A percentile compares a stretch with the other conserved stretches of the same genome.
These are phyloP conservation scores for Procambarus virginalis DNA, from an alignment of 1,140 invertebrate genomes.

Conservation along the genomic window DNA sequence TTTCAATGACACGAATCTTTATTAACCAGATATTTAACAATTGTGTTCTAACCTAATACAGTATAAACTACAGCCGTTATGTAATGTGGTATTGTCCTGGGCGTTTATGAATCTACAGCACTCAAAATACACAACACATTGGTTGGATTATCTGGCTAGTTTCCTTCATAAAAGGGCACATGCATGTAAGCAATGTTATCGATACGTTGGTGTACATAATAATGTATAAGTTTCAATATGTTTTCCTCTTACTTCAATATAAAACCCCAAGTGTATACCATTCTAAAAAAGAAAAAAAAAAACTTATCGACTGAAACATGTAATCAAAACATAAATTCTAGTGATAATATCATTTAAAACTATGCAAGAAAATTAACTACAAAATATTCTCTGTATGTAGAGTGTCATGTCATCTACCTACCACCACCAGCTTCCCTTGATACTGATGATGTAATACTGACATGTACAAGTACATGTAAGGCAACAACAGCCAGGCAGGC, in stretches of 20 bases:
- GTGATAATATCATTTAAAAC: not conserved
- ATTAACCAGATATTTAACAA: not conserved
- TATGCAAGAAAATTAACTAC: not conserved
- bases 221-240: not conserved
- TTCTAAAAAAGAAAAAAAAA: not conserved
- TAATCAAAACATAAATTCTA: not conserved
- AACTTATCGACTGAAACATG: not conserved
- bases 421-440: conserved; percentile 38
- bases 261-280: not conserved
- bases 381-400: not conserved
- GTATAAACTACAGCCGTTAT: not conserved
- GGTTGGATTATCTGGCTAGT: not conserved
- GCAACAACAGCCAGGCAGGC: conserved; percentile 12
- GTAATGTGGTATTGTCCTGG: not conserved
- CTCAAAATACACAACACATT: not conserved
- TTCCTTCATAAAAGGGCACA: not conserved
- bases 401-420: conserved; percentile 11
- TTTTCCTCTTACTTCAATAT: not conserved
- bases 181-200: not conserved
- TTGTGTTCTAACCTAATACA: not conserved
- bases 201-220: not conserved
- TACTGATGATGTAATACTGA: conserved; percentile 60
- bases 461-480: conserved; percentile 34
- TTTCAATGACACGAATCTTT: not conserved
- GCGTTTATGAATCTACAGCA: not conserved